Evolutionary conservation across 2,888 invertebrate species (phyloP).

Genomic region (Drosophila emarginata): DNA sequence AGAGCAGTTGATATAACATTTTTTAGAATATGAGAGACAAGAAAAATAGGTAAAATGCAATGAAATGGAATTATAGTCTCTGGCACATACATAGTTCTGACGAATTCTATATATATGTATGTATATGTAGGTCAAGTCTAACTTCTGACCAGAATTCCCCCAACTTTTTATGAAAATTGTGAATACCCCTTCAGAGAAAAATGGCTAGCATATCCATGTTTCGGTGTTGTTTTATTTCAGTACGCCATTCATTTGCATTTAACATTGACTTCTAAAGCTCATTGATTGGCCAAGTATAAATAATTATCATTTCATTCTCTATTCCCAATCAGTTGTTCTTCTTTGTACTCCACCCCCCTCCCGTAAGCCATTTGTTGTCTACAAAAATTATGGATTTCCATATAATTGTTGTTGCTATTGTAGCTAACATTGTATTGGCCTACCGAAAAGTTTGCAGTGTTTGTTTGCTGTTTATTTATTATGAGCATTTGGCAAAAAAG

Average conservation of each 20-base stretch:
- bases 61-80: too few relatives aligned
- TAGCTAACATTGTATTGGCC: slow-evolving; percentile 40
- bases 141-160: too few relatives aligned
- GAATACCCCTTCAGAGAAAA: background rate
- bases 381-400: slow-evolving; percentile 1
- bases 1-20: too few relatives aligned
- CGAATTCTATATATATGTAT: too few relatives aligned
- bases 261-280: slow-evolving; percentile 44
- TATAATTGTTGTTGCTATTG: background rate
- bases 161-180: too few relatives aligned
- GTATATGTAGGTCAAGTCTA: too few relatives aligned
- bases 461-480: slow-evolving; percentile 61
- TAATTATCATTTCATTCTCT: slow-evolving; percentile 42
- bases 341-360: too few relatives aligned
- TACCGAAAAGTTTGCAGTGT: slow-evolving; percentile 20
- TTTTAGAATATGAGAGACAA: too few relatives aligned
- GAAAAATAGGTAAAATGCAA: too few relatives aligned
- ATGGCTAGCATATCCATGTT: background rate
- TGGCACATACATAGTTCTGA: too few relatives aligned
- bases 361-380: background rate
- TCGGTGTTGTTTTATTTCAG: slow-evolving; percentile 9
- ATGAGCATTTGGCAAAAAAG: slow-evolving; percentile 44
- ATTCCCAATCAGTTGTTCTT: background rate
- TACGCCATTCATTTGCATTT: slow-evolving; percentile 58
- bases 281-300: slow-evolving; percentile 24